phyloP scores from a whole-genome alignment of 2,113 vertebrate genomes.

The Apteryx mantelli region DNA sequence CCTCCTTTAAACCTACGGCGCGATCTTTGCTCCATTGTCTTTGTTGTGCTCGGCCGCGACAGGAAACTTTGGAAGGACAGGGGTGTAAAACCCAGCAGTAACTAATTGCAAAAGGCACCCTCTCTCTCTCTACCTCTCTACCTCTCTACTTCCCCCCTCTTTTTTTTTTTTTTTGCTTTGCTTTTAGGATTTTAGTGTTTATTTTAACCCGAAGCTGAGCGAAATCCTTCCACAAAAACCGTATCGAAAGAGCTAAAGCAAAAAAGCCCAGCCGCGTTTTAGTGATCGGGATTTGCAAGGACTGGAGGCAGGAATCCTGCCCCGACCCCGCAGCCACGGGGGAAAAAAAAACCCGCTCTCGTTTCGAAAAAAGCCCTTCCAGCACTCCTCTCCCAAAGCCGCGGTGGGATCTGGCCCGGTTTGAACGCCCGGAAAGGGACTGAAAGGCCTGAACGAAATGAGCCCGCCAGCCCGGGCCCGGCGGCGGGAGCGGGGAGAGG shows the following conservation, averaged over 20 bases:
- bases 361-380: not conserved
- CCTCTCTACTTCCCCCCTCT: not conserved
- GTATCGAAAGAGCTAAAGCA: not conserved
- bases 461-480: not conserved
- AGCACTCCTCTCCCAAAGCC: not conserved
- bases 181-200: not conserved
- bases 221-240: not conserved
- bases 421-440: not conserved
- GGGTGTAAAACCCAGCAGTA: not conserved
- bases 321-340: too few species aligned
- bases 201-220: not conserved
- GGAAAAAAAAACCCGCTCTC: not conserved
- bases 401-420: not conserved
- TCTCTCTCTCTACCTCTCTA: not conserved
- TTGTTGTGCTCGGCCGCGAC: slow-evolving; percentile 1
- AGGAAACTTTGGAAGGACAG: slow-evolving; percentile 13
- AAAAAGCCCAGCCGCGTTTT: not conserved
- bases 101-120: not conserved
- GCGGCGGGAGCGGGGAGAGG: not conserved
- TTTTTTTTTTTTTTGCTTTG: not conserved
- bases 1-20: not conserved
- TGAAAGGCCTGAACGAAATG: not conserved
- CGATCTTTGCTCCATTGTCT: slow-evolving; percentile 60
- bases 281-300: not conserved
- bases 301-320: not conserved